Evolutionary conservation across 2,888 invertebrate genomes (phyloP), one percentile per base, ranked within the genome.

Genomic region (Serripes groenlandicus): DNA sequence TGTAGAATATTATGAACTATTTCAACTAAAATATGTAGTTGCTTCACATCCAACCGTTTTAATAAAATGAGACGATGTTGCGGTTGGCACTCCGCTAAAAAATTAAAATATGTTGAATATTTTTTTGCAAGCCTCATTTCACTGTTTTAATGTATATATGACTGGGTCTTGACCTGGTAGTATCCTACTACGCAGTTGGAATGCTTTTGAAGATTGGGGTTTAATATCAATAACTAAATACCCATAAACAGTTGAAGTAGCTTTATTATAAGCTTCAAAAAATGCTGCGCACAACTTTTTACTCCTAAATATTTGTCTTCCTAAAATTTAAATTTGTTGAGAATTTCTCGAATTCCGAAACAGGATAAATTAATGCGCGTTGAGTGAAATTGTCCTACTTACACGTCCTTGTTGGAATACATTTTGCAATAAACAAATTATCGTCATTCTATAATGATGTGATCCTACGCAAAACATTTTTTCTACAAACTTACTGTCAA

Each of bases 361-460:
- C n/a, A 77, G 49, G 15, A 77, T 62, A 70, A 77, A 70, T 5
- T 77, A 69, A 32, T 77, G 76, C 1, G 76, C 15, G 32, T 77
- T 77, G 15, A 77, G 30, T 7, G 70, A 70, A n/a, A 77, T 70
- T 23, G 71, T 72, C 21, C 71, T 30, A 28, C 68, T 69, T 23
- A 52, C 32, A 35, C 68, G 68, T 11, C 75, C 58, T n/a, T 7
- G 28, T 15, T 26, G 34, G 28, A 58, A 77, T 15, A 70, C 66
- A 49, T 77, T 77, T 32, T 77, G 76, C n/a, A 34, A 21, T 56
- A 56, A 26, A 26, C 56, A 23, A 26, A 56, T 56, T 56, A 56
- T 26, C 21, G n/a, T 56, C 56, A 56, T 56, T 56, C 56, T 26
- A 56, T 56, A 56, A 56, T 56, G 56, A 23, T 56, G 56, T 11